Percentiles rank a stretch among this genome's conserved stretches.
phyloP scores from a whole-genome alignment of 2,888 invertebrate genomes.

The Cryptocheilus praepositus region DNA sequence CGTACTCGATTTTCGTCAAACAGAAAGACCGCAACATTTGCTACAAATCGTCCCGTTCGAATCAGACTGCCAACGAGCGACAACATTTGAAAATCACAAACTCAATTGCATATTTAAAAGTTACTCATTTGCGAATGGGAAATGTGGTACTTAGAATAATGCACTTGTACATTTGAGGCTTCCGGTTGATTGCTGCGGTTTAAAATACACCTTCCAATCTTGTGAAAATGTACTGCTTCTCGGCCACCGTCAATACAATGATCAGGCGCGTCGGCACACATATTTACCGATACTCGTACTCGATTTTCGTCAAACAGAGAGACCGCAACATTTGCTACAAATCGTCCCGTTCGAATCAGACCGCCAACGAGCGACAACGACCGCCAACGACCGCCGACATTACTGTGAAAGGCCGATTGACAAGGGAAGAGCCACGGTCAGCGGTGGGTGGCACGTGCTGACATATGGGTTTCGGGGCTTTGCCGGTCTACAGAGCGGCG shows the following conservation, averaged over 20 bases:
- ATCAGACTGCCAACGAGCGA: too few relatives aligned
- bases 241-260: too few relatives aligned
- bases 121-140: too few relatives aligned
- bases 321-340: background rate
- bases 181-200: too few relatives aligned
- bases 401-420: conserved; percentile 3
- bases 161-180: too few relatives aligned
- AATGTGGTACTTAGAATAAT: too few relatives aligned
- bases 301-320: background rate
- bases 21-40: background rate
- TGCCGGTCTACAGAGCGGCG: conserved; percentile 44
- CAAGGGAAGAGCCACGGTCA: background rate
- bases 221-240: too few relatives aligned
- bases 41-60: background rate
- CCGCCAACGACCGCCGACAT: background rate
- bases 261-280: too few relatives aligned
- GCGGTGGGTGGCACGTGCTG: conserved; percentile 44
- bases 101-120: too few relatives aligned
- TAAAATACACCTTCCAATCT: too few relatives aligned
- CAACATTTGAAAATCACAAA: too few relatives aligned
- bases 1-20: background rate
- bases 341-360: background rate
- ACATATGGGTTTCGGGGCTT: conserved; percentile 63
- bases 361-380: background rate
- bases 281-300: too few relatives aligned